phyloP scores from a whole-genome alignment of 2,888 invertebrate genomes.

The Argyresthia goedartella region DNA sequence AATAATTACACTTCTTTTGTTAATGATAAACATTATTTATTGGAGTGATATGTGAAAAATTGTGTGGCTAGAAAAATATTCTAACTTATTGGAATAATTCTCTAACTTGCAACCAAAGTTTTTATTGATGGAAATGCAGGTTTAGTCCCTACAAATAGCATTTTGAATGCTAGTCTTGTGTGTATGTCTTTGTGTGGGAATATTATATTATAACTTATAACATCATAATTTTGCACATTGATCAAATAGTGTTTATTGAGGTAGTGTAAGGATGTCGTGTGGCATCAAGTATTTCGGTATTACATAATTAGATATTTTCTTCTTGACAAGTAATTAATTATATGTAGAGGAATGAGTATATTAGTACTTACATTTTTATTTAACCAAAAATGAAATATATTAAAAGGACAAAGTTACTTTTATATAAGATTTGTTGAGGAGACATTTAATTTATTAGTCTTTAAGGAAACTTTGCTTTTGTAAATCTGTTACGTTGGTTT shows the following conservation, averaged over 20 bases:
- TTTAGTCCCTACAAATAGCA: conserved; percentile 30
- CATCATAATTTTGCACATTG: conserved; percentile 15
- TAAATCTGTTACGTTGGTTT: conserved; percentile 13
- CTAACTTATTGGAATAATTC: neutral
- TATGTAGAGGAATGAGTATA: conserved; percentile 39
- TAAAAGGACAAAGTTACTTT: conserved; percentile 47
- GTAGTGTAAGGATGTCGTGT: neutral
- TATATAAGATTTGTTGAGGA: neutral
- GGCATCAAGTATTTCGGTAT: conserved; percentile 7
- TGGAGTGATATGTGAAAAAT: conserved; percentile 10
- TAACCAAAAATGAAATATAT: conserved; percentile 51
- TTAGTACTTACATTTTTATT: conserved; percentile 59
- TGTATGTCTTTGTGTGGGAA: conserved; percentile 23
- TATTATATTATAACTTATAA: conserved; percentile 17
- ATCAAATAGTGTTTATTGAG: neutral
- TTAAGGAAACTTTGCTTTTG: conserved; percentile 24
- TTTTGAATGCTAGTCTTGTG: conserved; percentile 46
- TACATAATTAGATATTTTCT: conserved; percentile 16
- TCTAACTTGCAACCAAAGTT: too few species aligned
- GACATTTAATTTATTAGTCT: neutral
- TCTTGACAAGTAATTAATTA: conserved; percentile 50
- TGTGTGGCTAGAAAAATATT: neutral
- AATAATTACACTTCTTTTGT: too few species aligned
- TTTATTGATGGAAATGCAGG: conserved; percentile 4
- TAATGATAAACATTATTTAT: too few species aligned